Base-by-base conservation (phyloP, 30 jellyfish, hydroid and myxozoan genomes). In the Hydra vulgaris region DNA sequence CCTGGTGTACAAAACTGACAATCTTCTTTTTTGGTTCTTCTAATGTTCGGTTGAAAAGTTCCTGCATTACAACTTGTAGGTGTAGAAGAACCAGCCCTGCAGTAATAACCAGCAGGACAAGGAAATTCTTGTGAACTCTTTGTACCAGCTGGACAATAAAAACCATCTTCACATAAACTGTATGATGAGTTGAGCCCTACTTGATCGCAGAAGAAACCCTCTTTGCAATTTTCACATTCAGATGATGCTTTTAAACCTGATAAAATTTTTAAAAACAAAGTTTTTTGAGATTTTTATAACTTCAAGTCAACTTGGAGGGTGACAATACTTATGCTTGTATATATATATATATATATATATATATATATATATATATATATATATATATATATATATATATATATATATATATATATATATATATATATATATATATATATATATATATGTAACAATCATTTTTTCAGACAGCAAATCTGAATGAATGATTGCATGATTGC, bases 1-100 rank as follows among this genome's bases (percentile, higher is more conserved):
- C 99, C 99, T 81, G 86, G 88, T 0, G 99, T 84, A 75, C 99
- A 94, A 21, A 5, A 26, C 23, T 74, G 96, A 78, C 99, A 94
- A 21, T 88, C 94, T 18, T 84, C 66, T 52, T 77, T 74, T 25
- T 74, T 23, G 86, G 94, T 71, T 81, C 94, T 81, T 21, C 87
- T 81, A 8, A 85, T 24, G 54, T 87, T 82, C 5, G 99, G 96
- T 79, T 87, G 99, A 81, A 94, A 94, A 15, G 99, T 94, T 20
- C 99, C 99, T 0, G 84, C 78, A 15, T 78, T 88, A 78, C 99
- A 94, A 15, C 82, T 89, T 74, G 76, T n/a, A 18, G 86, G 91
- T 54, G 73, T 85, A 15, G 90, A 81, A 5, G 99, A 87, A 27
- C 94, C 94, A 0, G 88, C 56, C 0, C 89, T 95, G 54, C 99